Evolutionary conservation across 1,140 invertebrate genomes (phyloP), one percentile per base, ranked within the genome.

Genomic region (Platorchestia sp.): DNA sequence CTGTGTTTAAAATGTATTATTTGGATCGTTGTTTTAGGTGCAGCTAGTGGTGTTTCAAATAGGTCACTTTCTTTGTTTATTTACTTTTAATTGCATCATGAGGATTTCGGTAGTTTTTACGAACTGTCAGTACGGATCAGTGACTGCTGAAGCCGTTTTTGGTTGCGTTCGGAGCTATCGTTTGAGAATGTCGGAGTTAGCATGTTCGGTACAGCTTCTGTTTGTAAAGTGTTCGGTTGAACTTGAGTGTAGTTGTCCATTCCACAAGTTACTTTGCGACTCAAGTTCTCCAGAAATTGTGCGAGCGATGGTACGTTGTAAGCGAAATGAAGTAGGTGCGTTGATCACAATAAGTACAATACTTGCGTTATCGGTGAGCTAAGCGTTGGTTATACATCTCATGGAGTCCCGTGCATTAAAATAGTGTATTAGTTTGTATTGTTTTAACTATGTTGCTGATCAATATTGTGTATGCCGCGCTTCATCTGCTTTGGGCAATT

Each of bases 401-500:
- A 44, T 89, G 87, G 41, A 89, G 43, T 14, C 7, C 87, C 87
- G 36, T 89, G 43, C 87, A 89, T 89, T 89, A 75, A 75, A 22
- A 89, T 89, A 89, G n/a, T 43, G 87, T 44, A 89, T 42, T 89
- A 42, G 87, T 89, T 42, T 89, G 42, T 89, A 89, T 41, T 89
- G 41, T 44, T 89, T 89, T 89, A 42, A 44, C 14, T 89, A 89
- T 89, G n/a, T 89, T 89, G 87, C 87, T 89, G n/a, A 41, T 89
- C 43, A 42, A 89, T 89, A 89, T 44, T 89, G 41, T 75, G 59
- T 75, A 75, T 75, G 59, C 27, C 27, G n/a, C 43, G 87, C 87
- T 89, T 89, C 43, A 89, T 89, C 27, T 89, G 87, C 87, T 89
- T 89, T 16, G 87, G 87, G 87, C 43, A 89, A 89, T 89, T 89